Conservation (phyloP, 2,113 vertebrate genomes). For the Cyphotilapia sp. region DNA sequence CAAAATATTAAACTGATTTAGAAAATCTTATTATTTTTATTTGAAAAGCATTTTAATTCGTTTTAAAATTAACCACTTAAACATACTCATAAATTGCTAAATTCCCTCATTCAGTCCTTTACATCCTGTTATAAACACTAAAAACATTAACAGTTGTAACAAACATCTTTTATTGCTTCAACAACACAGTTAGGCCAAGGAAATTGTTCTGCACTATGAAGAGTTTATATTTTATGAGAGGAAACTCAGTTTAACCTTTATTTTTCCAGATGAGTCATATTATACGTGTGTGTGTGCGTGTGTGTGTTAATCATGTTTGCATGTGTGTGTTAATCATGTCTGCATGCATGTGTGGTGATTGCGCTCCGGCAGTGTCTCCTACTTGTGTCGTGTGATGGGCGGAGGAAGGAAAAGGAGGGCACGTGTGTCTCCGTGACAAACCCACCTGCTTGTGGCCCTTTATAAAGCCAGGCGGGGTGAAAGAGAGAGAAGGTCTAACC, state of each 20-base stretch:
- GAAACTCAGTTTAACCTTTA: background rate
- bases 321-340: background rate
- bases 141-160: background rate
- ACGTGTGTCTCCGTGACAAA: slow-evolving; percentile 60
- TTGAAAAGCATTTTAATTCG: background rate
- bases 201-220: background rate
- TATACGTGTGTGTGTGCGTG: fast-evolving
- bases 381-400: slow-evolving; percentile 33
- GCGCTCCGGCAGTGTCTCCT: slow-evolving; percentile 23
- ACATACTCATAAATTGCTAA: background rate
- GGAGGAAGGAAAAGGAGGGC: slow-evolving; percentile 44
- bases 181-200: background rate
- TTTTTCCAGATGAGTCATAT: background rate
- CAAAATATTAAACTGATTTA: background rate
- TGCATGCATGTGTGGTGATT: background rate
- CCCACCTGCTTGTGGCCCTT: slow-evolving; percentile 78
- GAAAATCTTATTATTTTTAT: background rate
- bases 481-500: slow-evolving; percentile 75
- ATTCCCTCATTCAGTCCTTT: background rate
- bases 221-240: background rate
- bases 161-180: background rate
- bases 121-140: background rate
- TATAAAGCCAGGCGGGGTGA: slow-evolving; percentile 68
- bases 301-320: background rate
- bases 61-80: background rate